Percentiles rank a stretch among this genome's conserved stretches.
Conservation (phyloP, 2,797 vertebrate genomes). For the Pogoniulus pusillus region DNA sequence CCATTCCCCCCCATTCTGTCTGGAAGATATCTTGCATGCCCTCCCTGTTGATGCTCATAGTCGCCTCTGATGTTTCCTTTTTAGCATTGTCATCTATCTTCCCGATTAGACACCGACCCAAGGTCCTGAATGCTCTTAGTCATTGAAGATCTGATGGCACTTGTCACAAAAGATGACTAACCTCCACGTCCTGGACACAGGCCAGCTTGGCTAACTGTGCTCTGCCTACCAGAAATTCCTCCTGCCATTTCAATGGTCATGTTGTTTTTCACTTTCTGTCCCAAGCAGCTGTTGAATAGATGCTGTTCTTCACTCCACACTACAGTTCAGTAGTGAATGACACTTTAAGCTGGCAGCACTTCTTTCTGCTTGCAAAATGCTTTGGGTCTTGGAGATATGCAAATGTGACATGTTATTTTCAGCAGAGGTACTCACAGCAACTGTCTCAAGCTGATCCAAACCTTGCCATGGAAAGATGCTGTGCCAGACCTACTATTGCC, state of each 20-base stretch:
- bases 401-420: neutral
- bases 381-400: neutral
- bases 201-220: neutral
- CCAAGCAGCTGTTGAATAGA: neutral
- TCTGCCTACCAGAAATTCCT: conserved; percentile 49
- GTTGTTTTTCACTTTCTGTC: conserved; percentile 28
- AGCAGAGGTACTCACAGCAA: neutral
- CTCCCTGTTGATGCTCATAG: conserved; percentile 39
- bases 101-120: neutral
- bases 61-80: conserved; percentile 31
- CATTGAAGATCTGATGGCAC: neutral
- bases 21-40: conserved; percentile 25
- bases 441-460: neutral
- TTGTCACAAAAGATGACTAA: conserved; percentile 16
- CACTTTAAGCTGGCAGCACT: neutral
- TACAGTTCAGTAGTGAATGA: neutral
- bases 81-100: neutral
- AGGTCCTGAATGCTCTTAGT: neutral
- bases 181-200: neutral
- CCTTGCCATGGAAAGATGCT: neutral
- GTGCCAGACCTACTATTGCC: neutral
- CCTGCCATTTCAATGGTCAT: neutral
- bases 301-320: neutral
- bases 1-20: neutral
- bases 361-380: neutral